These are phyloP conservation scores for Tenebrosternarchus preto DNA, from an alignment of 2,113 vertebrate species.

Conservation along the genomic window DNA sequence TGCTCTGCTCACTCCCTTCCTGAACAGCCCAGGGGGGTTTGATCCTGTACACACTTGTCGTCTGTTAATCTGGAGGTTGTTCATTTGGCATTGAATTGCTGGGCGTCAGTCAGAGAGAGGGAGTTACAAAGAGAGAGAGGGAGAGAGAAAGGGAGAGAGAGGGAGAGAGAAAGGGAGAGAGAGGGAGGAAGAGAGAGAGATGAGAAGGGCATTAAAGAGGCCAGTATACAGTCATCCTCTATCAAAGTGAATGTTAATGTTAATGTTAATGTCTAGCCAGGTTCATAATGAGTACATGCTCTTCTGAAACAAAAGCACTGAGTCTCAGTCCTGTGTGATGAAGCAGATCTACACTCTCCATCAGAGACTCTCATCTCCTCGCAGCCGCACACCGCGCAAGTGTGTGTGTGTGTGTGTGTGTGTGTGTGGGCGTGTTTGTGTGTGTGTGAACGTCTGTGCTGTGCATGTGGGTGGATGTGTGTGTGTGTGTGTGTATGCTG, in stretches of 20 bases:
- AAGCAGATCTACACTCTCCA: no score
- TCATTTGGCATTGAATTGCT: neutral
- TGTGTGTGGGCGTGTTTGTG: no score
- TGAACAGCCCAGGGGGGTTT: no score
- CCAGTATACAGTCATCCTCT: no score
- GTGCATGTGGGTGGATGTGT: conserved; percentile 14
- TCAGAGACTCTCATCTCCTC: no score
- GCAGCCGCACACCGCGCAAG: no score
- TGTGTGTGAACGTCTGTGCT: neutral
- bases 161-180: neutral
- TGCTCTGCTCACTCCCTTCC: neutral
- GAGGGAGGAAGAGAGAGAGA: neutral
- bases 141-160: neutral
- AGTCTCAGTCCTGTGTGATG: no score
- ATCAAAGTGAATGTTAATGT: no score
- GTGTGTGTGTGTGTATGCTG: neutral
- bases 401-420: no score
- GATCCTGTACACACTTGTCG: neutral
- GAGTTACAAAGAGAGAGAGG: neutral
- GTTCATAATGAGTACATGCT: no score
- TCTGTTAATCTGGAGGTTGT: neutral
- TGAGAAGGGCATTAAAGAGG: neutral
- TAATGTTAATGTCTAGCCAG: no score
- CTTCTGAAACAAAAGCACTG: no score
- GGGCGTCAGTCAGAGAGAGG: neutral